Evolutionary conservation across 2,113 vertebrate species (phyloP).

Genomic region (Corythoichthys haematopterus): DNA sequence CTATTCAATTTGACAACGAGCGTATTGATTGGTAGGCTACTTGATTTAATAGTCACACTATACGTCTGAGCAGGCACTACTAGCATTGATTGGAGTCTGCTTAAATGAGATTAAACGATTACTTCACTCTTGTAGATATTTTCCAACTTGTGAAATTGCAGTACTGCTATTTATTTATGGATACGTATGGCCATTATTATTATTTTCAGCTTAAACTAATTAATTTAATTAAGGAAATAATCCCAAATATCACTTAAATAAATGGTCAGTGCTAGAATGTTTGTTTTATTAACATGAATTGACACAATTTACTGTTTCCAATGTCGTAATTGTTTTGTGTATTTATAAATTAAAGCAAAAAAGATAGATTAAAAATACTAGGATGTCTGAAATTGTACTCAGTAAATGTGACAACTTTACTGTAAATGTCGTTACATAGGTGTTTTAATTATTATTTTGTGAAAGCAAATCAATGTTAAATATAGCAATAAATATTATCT

Average conservation of each 20-base stretch:
- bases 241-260: background rate
- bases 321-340: background rate
- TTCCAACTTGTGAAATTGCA: background rate
- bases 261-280: background rate
- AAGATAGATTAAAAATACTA: background rate
- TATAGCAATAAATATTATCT: background rate
- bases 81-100: conserved; percentile 4
- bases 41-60: conserved; percentile 4
- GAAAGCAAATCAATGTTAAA: background rate
- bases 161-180: background rate
- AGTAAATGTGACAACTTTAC: background rate
- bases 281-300: background rate
- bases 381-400: background rate
- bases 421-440: background rate
- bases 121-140: background rate
- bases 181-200: background rate
- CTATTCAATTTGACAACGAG: background rate
- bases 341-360: background rate
- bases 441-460: background rate
- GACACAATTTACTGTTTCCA: background rate
- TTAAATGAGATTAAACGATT: background rate
- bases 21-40: background rate
- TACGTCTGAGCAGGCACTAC: conserved; percentile 4
- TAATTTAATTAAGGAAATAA: background rate
- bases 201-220: background rate